Evolutionary conservation across 2,888 invertebrate species (phyloP), one percentile per base, ranked within the genome.

Genomic region (Melinopterus prodromus): DNA sequence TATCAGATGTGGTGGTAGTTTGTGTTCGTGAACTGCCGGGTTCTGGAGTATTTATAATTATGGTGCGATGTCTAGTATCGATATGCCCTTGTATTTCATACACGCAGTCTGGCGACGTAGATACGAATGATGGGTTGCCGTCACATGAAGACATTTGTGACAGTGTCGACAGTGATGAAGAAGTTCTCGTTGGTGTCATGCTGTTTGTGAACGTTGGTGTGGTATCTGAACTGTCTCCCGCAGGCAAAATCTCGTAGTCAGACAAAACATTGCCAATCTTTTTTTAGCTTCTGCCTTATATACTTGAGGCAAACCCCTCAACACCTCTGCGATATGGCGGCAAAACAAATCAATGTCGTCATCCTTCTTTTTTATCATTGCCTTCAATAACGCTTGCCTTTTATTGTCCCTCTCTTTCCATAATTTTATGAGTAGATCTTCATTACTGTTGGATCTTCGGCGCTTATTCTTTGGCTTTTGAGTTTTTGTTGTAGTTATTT

Each of bases 241-340:
- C 78, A 74, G 78, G 53, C 78, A 37, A 74, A 70, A 78, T 78
- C 74, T 78, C 78, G 74, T 78, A 78, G 74, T 78, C 53, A 16
- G n/a, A n/a, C n/a, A n/a, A n/a, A n/a, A n/a, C n/a, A n/a, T n/a
- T n/a, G 36, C 75, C 74, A 78, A 53, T 36, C 74, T 77, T 77
- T 77, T 77, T 70, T 77, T 77, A 36, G 53, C 74, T 72, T 78
- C 37, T 74, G 37, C 69, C 35, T 72, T 72, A 16, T 74, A 7
- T 16, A 78, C 53, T 74, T 69, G 74, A 35, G 53, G 78, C 12
- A 78, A 74, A 74, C 53, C n/a, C 74, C 78, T 74, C 74, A 78
- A 78, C 74, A 78, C 37, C 16, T 77, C 77, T 37, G 77, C 77
- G 53, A 77, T 78, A 74, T 78, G 74, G 36, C 78, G 78, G 74